Conservation (phyloP, 2,888 invertebrate genomes). For the Chouioia cunea region DNA sequence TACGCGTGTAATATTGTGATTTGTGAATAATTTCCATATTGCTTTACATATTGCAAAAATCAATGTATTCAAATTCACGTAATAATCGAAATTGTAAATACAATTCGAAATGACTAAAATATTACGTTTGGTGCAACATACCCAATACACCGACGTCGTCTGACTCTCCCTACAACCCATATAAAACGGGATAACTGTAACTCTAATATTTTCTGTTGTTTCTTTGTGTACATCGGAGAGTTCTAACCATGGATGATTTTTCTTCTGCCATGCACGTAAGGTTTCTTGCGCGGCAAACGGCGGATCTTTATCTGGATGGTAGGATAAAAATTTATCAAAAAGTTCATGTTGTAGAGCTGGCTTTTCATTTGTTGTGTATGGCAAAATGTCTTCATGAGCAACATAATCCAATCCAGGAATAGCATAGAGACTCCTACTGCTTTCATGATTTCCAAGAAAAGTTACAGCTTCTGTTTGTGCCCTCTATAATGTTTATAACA, state of each 20-base stretch:
- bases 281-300: slow-evolving; percentile 91
- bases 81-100: slow-evolving; percentile 14
- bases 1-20: no score
- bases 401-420: slow-evolving; percentile 98
- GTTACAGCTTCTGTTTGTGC: slow-evolving; percentile 99
- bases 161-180: slow-evolving; percentile 96
- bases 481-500: slow-evolving; percentile 73
- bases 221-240: slow-evolving; percentile 97
- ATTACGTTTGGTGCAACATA: slow-evolving; percentile 61
- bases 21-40: no score
- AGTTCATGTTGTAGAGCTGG: slow-evolving; percentile 94
- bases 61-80: slow-evolving; percentile 1
- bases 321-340: slow-evolving; percentile 93
- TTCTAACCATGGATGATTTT: slow-evolving; percentile 97
- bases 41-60: slow-evolving; percentile 14
- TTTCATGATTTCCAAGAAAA: slow-evolving; percentile 95
- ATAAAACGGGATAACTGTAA: slow-evolving; percentile 98
- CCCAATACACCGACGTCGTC: slow-evolving; percentile 93
- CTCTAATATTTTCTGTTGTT: slow-evolving; percentile 94
- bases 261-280: slow-evolving; percentile 94
- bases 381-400: slow-evolving; percentile 96
- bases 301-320: slow-evolving; percentile 86
- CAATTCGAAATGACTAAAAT: neutral
- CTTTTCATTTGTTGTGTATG: slow-evolving; percentile 90
- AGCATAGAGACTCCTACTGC: slow-evolving; percentile 93